phyloP scores from a whole-genome alignment of 2,113 vertebrate species.

The Dinomys branickii region DNA sequence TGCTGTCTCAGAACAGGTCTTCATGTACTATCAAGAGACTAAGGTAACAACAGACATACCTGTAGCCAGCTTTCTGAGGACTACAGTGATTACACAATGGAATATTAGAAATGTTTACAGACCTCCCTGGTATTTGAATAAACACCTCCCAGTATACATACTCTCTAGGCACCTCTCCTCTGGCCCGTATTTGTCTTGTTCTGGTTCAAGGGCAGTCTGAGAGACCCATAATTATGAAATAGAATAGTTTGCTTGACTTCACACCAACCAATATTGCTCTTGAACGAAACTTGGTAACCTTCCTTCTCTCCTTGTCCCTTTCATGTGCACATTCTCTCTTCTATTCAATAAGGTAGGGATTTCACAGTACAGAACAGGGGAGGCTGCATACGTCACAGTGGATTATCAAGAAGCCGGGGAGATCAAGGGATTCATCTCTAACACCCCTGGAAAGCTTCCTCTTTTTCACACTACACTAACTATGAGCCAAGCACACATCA shows the following conservation, averaged over 20 bases:
- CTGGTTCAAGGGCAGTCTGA: neutral
- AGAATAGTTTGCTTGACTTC: constrained; percentile 22
- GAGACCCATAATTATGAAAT: neutral
- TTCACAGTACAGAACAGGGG: constrained; percentile 59
- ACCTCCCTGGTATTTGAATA: constrained; percentile 42
- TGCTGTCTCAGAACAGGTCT: neutral
- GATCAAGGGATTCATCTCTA: constrained; percentile 80
- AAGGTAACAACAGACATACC: neutral
- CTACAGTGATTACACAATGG: neutral
- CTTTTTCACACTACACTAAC: constrained; percentile 78
- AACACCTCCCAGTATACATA: neutral
- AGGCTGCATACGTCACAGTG: constrained; percentile 70
- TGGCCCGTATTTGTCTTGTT: neutral
- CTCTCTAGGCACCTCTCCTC: neutral
- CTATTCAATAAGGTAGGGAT: constrained; percentile 65
- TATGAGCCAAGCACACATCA: constrained; percentile 47
- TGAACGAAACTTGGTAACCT: constrained; percentile 60
- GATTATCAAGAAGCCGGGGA: constrained; percentile 74
- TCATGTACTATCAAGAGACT: neutral
- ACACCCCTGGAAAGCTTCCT: constrained; percentile 72
- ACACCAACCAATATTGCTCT: constrained; percentile 25
- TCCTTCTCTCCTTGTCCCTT: constrained; percentile 54
- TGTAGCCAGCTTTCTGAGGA: neutral
- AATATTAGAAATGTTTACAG: neutral
- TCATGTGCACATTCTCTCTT: constrained; percentile 19